Conservation (phyloP, 2,113 vertebrate genomes). For the Psammodynastes pulverulentus region DNA sequence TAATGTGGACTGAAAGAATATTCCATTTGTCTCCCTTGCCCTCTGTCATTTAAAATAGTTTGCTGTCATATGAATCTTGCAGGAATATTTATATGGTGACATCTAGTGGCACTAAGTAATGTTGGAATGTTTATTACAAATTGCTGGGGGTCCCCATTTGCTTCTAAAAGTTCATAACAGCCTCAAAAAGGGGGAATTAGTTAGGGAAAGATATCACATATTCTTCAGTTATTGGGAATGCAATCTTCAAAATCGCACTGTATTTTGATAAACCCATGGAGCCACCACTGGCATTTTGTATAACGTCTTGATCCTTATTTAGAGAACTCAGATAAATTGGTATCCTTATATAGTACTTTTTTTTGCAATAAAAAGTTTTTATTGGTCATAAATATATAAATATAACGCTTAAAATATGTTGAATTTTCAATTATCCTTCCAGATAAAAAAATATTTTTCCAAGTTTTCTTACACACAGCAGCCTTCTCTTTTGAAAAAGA, state of each 20-base stretch:
- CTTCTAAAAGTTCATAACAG: not conserved
- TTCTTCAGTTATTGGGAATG: not conserved
- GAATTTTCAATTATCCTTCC: too few relatives aligned
- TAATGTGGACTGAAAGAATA: not conserved
- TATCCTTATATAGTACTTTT: not conserved
- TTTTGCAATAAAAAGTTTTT: too few relatives aligned
- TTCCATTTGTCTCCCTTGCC: not conserved
- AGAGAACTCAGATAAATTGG: not conserved
- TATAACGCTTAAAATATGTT: too few relatives aligned
- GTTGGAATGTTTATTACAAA: constrained; percentile 3
- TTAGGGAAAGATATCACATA: not conserved
- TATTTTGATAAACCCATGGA: not conserved
- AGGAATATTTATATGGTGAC: constrained; percentile 57
- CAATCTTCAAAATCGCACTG: not conserved
- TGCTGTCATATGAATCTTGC: constrained; percentile 18
- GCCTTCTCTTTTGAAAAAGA: too few relatives aligned
- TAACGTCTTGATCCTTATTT: not conserved
- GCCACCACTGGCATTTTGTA: not conserved
- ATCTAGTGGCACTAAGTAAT: constrained; percentile 52
- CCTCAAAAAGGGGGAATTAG: not conserved
- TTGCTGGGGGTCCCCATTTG: not conserved
- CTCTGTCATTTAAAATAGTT: not conserved
- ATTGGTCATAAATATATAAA: too few relatives aligned
- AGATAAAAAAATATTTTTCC: too few relatives aligned
- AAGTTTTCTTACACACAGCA: too few relatives aligned